Evolutionary conservation across 2,888 invertebrate species (phyloP).

Genomic region (Drosophila cracens): DNA sequence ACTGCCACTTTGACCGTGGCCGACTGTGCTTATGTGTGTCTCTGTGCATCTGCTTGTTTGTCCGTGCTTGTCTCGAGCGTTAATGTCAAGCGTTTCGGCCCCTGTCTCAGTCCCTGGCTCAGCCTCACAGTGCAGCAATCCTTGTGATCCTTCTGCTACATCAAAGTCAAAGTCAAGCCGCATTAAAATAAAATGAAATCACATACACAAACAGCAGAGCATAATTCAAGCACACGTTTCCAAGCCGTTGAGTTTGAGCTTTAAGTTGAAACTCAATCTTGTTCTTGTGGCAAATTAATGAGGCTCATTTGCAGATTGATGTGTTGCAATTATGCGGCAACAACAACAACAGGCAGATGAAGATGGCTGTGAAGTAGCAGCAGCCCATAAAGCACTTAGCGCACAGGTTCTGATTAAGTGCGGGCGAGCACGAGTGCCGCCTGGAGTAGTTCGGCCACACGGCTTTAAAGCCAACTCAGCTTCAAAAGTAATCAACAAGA

Average conservation of each 20-base stretch:
- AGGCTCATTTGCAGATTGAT: slow-evolving; percentile 78
- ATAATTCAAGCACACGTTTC: slow-evolving; percentile 18
- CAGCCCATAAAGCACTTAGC: slow-evolving; percentile 69
- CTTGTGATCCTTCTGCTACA: slow-evolving; percentile 50
- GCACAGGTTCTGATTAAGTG: slow-evolving; percentile 80
- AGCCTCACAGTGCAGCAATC: slow-evolving; percentile 21
- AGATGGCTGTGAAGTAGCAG: slow-evolving; percentile 26
- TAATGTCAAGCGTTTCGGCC: slow-evolving; percentile 46
- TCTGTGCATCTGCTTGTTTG: background rate
- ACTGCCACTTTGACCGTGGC: slow-evolving; percentile 55
- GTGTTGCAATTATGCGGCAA: slow-evolving; percentile 74
- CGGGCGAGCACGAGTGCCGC: slow-evolving; percentile 29
- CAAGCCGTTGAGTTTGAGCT: slow-evolving; percentile 33
- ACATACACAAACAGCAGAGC: background rate
- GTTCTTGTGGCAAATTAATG: slow-evolving; percentile 70
- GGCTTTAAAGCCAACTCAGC: slow-evolving; percentile 51
- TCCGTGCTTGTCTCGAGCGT: slow-evolving; percentile 30
- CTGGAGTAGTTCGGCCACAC: slow-evolving; percentile 2
- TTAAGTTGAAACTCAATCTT: slow-evolving; percentile 42
- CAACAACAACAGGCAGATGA: slow-evolving; percentile 29
- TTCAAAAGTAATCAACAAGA: slow-evolving; percentile 60
- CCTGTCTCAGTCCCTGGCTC: slow-evolving; percentile 5
- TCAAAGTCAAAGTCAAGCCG: slow-evolving; percentile 65
- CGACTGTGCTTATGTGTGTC: slow-evolving; percentile 15
- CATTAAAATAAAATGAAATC: slow-evolving; percentile 12